Evolutionary conservation across 2,888 invertebrate species (phyloP).

Genomic region (Hypena proboscidalis): DNA sequence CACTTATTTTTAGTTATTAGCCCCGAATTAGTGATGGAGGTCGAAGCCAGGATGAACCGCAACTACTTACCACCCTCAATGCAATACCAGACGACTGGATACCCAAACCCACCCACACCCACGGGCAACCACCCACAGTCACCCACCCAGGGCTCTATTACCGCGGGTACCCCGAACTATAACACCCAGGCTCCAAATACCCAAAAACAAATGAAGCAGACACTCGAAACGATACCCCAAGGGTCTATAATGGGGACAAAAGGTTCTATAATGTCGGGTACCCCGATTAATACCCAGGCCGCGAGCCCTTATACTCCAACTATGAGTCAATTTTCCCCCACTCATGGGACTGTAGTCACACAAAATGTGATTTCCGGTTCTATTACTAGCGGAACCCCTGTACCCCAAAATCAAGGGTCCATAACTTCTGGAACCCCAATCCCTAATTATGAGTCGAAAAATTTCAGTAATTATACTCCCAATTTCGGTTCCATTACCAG

Average conservation of each 20-base stretch:
- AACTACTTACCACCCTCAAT: slow-evolving; percentile 91
- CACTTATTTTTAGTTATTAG: slow-evolving; percentile 89
- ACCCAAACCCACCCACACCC: slow-evolving; percentile 58
- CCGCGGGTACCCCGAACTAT: slow-evolving; percentile 59
- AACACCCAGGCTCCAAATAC: slow-evolving; percentile 41
- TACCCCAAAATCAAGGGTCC: slow-evolving; percentile 43
- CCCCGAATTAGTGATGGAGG: slow-evolving; percentile 95
- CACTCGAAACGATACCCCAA: slow-evolving; percentile 73
- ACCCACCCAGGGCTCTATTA: slow-evolving; percentile 49
- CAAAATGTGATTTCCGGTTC: slow-evolving; percentile 45
- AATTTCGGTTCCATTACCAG: slow-evolving; percentile 42
- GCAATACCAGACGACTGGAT: slow-evolving; percentile 67
- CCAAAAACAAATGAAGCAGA: slow-evolving; percentile 64
- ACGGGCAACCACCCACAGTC: slow-evolving; percentile 50
- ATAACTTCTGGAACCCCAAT: slow-evolving; percentile 50
- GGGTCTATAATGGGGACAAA: slow-evolving; percentile 64
- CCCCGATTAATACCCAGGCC: slow-evolving; percentile 36
- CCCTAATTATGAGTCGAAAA: slow-evolving; percentile 23
- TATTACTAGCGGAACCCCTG: slow-evolving; percentile 44
- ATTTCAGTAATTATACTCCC: slow-evolving; percentile 10
- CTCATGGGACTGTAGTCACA: slow-evolving; percentile 38
- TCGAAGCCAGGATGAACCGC: slow-evolving; percentile 94
- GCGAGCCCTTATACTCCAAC: slow-evolving; percentile 43
- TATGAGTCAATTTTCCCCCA: slow-evolving; percentile 41
- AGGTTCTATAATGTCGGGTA: slow-evolving; percentile 50